These are phyloP conservation scores for Leguminivora glycinivorella DNA, from an alignment of 1,140 invertebrate species.

Conservation along the genomic window DNA sequence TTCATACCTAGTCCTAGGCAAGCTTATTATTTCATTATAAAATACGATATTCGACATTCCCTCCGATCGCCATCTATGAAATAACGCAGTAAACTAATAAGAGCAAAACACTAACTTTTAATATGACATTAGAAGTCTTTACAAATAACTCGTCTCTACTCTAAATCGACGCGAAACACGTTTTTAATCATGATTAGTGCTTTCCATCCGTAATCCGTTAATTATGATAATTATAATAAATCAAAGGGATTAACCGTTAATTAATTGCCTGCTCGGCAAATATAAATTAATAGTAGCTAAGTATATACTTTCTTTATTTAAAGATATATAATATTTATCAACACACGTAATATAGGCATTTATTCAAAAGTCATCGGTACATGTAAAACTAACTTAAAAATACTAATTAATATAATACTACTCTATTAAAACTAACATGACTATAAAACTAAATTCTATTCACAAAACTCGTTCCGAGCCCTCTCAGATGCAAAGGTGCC, in stretches of 20 bases:
- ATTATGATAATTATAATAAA: constrained; percentile 28
- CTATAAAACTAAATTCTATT: no score
- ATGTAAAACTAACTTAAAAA: no score
- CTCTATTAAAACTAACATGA: no score
- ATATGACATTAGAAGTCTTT: neutral
- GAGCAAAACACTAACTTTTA: neutral
- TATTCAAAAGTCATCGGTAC: no score
- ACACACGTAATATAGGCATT: no score
- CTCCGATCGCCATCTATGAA: neutral
- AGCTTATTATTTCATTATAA: no score
- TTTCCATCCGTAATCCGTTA: constrained; percentile 26
- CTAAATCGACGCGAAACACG: constrained; percentile 24
- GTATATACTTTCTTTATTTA: constrained; percentile 16
- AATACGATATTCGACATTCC: no score
- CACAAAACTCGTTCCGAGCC: no score
- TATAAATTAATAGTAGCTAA: constrained; percentile 18
- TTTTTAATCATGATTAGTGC: constrained; percentile 14
- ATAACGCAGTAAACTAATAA: neutral
- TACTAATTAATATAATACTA: no score
- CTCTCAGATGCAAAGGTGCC: no score
- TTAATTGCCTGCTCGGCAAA: constrained; percentile 13
- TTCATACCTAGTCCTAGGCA: no score
- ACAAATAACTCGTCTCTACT: neutral
- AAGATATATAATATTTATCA: no score
- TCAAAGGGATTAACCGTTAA: constrained; percentile 25